Evolutionary conservation across 2,888 invertebrate species (phyloP).

Genomic region (Acronicta leporina): DNA sequence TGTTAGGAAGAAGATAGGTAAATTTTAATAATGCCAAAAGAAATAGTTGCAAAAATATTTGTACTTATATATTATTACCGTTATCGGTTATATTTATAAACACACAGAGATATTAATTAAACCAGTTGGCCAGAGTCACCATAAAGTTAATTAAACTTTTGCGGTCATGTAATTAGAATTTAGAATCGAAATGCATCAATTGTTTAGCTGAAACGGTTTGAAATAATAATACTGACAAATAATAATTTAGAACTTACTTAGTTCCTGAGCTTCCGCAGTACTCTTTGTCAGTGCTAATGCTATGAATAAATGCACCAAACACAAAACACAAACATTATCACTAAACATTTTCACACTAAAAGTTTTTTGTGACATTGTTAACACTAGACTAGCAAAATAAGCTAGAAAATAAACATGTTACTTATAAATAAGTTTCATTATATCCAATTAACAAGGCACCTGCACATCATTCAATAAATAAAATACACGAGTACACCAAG

Average conservation of each 20-base stretch:
- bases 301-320: conserved; percentile 76
- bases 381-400: conserved; percentile 42
- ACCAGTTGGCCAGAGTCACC: too few species aligned
- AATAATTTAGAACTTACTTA: conserved; percentile 72
- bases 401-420: conserved; percentile 51
- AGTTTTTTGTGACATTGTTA: conserved; percentile 64
- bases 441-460: conserved; percentile 65
- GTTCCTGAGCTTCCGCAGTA: conserved; percentile 72
- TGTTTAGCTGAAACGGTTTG: too few species aligned
- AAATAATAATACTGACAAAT: not conserved
- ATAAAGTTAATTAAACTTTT: too few species aligned
- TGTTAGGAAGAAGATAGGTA: too few species aligned
- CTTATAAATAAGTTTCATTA: conserved; percentile 55
- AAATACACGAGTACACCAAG: too few species aligned
- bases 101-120: too few species aligned
- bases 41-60: too few species aligned
- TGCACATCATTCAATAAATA: conserved; percentile 62
- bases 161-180: too few species aligned
- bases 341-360: conserved; percentile 76
- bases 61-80: too few species aligned
- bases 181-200: too few species aligned
- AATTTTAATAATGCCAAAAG: too few species aligned
- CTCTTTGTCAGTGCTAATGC: conserved; percentile 81
- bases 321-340: conserved; percentile 75
- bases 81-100: too few species aligned